These are phyloP conservation scores for Nysson spinosus DNA, from an alignment of 2,888 invertebrate genomes.

Conservation along the genomic window DNA sequence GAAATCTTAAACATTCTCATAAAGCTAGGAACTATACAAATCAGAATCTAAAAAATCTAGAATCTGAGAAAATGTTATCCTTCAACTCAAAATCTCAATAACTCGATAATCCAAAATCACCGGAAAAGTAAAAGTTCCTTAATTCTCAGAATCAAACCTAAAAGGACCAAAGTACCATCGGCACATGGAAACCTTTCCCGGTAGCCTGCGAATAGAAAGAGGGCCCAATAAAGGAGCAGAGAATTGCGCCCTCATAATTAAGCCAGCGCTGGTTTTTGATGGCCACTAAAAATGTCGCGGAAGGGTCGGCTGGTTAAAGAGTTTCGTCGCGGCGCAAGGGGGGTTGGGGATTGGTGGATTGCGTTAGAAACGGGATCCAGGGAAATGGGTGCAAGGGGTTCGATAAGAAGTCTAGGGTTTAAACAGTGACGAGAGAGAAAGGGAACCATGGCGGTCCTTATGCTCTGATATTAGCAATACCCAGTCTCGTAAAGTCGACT, in stretches of 20 bases:
- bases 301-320: conserved; percentile 74
- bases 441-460: conserved; percentile 49
- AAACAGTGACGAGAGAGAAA: conserved; percentile 24
- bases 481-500: conserved; percentile 74
- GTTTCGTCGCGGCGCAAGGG: conserved; percentile 61
- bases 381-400: conserved; percentile 1
- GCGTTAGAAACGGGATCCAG: conserved; percentile 9
- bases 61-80: too few relatives aligned
- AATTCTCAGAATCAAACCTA: too few relatives aligned
- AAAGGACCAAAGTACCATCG: conserved; percentile 16
- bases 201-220: too few relatives aligned
- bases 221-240: too few relatives aligned
- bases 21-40: too few relatives aligned
- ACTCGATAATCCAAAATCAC: too few relatives aligned
- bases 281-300: conserved; percentile 77
- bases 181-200: conserved; percentile 3
- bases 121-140: too few relatives aligned
- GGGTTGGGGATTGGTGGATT: conserved; percentile 29
- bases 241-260: conserved; percentile 72
- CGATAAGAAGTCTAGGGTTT: not conserved
- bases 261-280: conserved; percentile 75
- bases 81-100: too few relatives aligned
- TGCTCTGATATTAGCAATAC: conserved; percentile 75
- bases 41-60: too few relatives aligned
- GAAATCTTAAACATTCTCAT: too few relatives aligned